Conservation (phyloP, 2,888 invertebrate species). For the Limnephilus marmoratus region DNA sequence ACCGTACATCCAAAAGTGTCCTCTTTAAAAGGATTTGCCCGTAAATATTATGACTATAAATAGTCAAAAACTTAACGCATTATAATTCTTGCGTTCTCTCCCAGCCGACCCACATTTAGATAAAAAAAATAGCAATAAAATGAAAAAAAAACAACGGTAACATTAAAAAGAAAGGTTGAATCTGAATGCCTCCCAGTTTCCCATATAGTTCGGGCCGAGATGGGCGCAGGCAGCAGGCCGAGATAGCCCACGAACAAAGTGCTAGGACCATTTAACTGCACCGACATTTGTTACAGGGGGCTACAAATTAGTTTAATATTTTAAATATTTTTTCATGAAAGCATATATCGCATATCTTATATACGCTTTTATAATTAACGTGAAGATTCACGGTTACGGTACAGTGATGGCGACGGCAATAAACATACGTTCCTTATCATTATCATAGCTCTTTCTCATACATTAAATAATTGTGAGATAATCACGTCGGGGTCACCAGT, state of each 20-base stretch:
- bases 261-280: slow-evolving; percentile 11
- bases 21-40: too few relatives aligned
- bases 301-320: neutral
- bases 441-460: too few relatives aligned
- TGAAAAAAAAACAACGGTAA: neutral
- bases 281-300: slow-evolving; percentile 2
- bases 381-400: too few relatives aligned
- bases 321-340: neutral
- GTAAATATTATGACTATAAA: too few relatives aligned
- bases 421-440: too few relatives aligned
- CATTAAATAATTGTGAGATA: too few relatives aligned
- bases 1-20: too few relatives aligned
- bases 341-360: too few relatives aligned
- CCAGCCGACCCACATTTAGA: neutral
- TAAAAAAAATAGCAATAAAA: neutral
- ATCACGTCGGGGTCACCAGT: too few relatives aligned
- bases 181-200: slow-evolving; percentile 3
- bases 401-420: too few relatives aligned
- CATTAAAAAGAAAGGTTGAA: neutral
- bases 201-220: slow-evolving; percentile 31
- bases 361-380: too few relatives aligned
- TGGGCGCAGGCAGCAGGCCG: slow-evolving; percentile 6
- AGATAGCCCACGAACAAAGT: slow-evolving; percentile 28
- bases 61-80: too few relatives aligned
- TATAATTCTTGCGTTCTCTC: neutral